Evolutionary conservation across 92 coral and sea anemone species (phyloP).

Genomic region (Heliopora coerulea): DNA sequence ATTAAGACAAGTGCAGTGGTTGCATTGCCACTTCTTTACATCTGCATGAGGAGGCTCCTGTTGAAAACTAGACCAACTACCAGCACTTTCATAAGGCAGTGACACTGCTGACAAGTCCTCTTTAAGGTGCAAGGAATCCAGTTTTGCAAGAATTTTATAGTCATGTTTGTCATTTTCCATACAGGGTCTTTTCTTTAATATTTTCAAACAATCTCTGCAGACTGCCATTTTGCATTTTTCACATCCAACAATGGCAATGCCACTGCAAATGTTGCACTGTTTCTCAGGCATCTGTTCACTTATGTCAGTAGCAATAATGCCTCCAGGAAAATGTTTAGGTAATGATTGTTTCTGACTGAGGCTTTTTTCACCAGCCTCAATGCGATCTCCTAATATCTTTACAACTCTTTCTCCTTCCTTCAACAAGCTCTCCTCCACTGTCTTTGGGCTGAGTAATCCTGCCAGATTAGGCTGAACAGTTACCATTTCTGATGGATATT

Average conservation of each 20-base stretch:
- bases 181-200: not conserved
- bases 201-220: not conserved
- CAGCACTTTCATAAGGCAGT: too few relatives aligned
- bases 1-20: not conserved
- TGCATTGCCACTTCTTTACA: not conserved
- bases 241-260: not conserved
- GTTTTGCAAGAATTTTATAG: not conserved
- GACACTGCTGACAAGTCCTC: too few relatives aligned
- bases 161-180: not conserved
- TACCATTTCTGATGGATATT: too few relatives aligned
- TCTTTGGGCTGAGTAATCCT: not conserved
- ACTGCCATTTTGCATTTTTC: not conserved
- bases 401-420: not conserved
- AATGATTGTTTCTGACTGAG: not conserved
- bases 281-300: not conserved
- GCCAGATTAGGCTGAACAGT: not conserved
- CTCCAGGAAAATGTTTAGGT: not conserved
- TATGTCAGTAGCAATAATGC: not conserved
- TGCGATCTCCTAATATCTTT: not conserved
- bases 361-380: not conserved
- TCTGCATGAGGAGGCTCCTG: too few relatives aligned
- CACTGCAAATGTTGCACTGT: not conserved
- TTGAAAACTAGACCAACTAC: too few relatives aligned
- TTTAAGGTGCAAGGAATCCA: not conserved
- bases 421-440: too few relatives aligned